phyloP scores from a whole-genome alignment of 1,140 invertebrate species.

The Caenorhabditis remanei region DNA sequence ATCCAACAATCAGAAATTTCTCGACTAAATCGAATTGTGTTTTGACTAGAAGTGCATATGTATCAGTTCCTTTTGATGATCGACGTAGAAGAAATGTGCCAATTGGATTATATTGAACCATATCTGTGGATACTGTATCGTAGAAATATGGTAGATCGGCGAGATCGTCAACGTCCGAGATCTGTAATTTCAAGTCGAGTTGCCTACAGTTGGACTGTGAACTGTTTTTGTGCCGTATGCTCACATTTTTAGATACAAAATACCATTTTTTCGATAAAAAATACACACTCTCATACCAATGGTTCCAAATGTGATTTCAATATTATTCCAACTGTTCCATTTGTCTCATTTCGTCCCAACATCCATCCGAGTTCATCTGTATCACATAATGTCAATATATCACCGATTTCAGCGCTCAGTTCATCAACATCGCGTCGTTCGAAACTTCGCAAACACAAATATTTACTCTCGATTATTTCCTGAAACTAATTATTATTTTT shows the following conservation, averaged over 20 bases:
- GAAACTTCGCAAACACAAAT: slow-evolving; percentile 14
- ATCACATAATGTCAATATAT: slow-evolving; percentile 16
- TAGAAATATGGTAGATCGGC: slow-evolving; percentile 34
- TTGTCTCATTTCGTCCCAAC: slow-evolving; percentile 42
- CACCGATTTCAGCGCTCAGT: slow-evolving; percentile 4
- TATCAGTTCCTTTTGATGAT: slow-evolving; percentile 16
- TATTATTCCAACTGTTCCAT: slow-evolving; percentile 25
- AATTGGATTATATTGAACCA: slow-evolving; percentile 27
- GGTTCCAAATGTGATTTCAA: slow-evolving; percentile 35
- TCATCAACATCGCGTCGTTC: slow-evolving; percentile 20
- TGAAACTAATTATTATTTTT: background rate
- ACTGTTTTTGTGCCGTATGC: background rate
- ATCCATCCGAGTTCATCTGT: slow-evolving; percentile 32
- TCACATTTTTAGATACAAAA: too few relatives aligned
- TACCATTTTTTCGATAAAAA: background rate
- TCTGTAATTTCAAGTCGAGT: background rate
- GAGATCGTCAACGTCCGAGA: background rate
- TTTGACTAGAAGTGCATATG: slow-evolving; percentile 24
- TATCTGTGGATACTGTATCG: slow-evolving; percentile 34
- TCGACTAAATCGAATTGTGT: slow-evolving; percentile 41
- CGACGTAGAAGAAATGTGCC: slow-evolving; percentile 24
- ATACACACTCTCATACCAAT: background rate
- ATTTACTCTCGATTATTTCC: slow-evolving; percentile 30
- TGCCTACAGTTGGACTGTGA: background rate
- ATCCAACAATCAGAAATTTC: slow-evolving; percentile 33